phyloP scores from a whole-genome alignment of 30 jellyfish, hydroid and myxozoan species.

The Rhopilema esculentum region DNA sequence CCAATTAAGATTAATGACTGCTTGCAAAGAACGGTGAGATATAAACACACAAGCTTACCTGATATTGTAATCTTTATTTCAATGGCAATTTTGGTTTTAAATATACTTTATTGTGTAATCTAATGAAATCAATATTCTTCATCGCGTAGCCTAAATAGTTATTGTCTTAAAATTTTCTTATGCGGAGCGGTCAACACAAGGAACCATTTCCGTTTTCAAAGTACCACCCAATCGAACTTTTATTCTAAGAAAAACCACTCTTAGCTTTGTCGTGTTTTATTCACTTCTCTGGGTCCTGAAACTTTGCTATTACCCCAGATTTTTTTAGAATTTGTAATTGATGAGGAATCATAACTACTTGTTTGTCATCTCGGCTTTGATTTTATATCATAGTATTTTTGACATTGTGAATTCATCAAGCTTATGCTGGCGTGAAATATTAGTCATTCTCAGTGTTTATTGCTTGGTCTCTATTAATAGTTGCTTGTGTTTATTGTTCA shows the following conservation, averaged over 20 bases:
- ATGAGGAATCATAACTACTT: too few relatives aligned
- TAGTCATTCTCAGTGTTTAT: too few relatives aligned
- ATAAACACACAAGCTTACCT: neutral
- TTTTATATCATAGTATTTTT: neutral
- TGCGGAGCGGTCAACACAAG: neutral
- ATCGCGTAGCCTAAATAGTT: neutral
- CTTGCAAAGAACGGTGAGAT: neutral
- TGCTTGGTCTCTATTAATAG: too few relatives aligned
- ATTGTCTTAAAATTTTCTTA: neutral
- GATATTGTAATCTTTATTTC: neutral
- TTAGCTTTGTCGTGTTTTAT: neutral
- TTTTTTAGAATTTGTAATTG: too few relatives aligned
- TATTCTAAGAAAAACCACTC: neutral
- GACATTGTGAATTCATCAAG: too few relatives aligned
- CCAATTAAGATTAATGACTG: neutral
- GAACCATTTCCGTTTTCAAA: neutral
- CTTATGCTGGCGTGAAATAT: too few relatives aligned
- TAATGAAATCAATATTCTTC: neutral
- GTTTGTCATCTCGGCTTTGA: neutral
- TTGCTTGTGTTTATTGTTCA: too few relatives aligned
- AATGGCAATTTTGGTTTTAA: neutral
- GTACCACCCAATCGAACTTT: neutral
- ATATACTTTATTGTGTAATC: conserved; percentile 5
- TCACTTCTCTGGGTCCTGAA: neutral
- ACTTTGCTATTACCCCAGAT: too few relatives aligned